Percentiles rank a stretch among this genome's conserved stretches.
These are phyloP conservation scores for Stomatorhinus walkeri DNA, from an alignment of 2,797 vertebrate genomes.

Conservation along the genomic window DNA sequence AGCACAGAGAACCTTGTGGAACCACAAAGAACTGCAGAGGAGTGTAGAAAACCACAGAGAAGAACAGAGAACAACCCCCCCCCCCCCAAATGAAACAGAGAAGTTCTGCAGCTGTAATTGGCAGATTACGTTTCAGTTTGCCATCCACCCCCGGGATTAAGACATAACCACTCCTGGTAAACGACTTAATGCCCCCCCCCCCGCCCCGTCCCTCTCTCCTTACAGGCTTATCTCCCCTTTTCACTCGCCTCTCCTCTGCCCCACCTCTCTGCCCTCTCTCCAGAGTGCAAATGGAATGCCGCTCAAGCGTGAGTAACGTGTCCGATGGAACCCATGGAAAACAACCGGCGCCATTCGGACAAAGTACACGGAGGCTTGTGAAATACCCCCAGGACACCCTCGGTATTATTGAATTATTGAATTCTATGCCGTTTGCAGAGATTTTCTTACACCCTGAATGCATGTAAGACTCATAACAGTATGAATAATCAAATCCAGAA, in stretches of 20 bases:
- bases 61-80: neutral
- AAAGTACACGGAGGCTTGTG: neutral
- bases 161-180: neutral
- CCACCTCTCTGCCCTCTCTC: neutral
- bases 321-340: neutral
- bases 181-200: neutral
- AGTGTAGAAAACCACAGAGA: neutral
- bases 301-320: neutral
- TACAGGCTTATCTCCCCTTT: neutral
- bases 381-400: no score
- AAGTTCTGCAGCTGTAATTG: conserved; percentile 7
- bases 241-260: neutral
- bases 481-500: neutral
- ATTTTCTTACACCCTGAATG: neutral
- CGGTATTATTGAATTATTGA: neutral
- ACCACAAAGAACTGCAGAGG: neutral
- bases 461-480: neutral
- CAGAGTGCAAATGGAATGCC: neutral
- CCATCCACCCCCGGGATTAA: neutral
- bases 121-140: conserved; percentile 16
- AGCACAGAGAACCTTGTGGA: neutral
- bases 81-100: neutral
- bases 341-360: neutral
- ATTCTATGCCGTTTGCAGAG: neutral
- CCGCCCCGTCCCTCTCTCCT: neutral